Evolutionary conservation across 2,888 invertebrate genomes (phyloP).

Genomic region (Acanthosoma haemorrhoidale): DNA sequence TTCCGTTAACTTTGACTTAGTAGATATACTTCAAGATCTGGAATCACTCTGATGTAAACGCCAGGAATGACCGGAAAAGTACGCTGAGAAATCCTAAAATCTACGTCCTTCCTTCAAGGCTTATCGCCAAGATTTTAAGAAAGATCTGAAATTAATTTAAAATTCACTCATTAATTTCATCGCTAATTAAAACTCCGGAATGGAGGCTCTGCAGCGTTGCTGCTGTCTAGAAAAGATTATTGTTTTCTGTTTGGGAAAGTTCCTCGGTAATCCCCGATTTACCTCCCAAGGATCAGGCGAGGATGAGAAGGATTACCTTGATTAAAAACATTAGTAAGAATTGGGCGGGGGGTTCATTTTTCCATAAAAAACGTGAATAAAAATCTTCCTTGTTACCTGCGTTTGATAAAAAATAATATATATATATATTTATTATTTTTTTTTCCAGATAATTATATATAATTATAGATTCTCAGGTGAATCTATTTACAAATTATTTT

Average conservation of each 20-base stretch:
- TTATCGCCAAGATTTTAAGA: not conserved
- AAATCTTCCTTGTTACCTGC: too few species aligned
- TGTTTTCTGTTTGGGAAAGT: not conserved
- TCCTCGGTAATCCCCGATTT: not conserved
- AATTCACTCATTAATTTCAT: constrained; percentile 27
- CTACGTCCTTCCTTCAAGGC: not conserved
- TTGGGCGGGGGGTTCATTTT: too few species aligned
- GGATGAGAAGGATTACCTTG: constrained; percentile 7
- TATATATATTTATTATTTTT: too few species aligned
- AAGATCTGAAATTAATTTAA: constrained; percentile 7
- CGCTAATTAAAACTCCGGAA: constrained; percentile 22
- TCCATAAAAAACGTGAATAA: not conserved
- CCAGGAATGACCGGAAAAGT: too few species aligned
- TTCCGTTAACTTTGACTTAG: too few species aligned
- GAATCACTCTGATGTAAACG: too few species aligned
- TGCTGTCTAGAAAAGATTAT: constrained; percentile 7
- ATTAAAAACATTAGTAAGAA: constrained; percentile 23
- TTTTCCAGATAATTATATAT: too few species aligned
- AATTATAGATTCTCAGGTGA: too few species aligned
- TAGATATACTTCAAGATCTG: too few species aligned
- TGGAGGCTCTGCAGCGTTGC: constrained; percentile 13
- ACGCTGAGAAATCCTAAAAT: too few species aligned
- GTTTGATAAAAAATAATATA: too few species aligned
- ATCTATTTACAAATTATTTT: too few species aligned
- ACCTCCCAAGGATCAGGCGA: not conserved